phyloP scores from a whole-genome alignment of 2,888 invertebrate species.

The Agrochola macilenta region DNA sequence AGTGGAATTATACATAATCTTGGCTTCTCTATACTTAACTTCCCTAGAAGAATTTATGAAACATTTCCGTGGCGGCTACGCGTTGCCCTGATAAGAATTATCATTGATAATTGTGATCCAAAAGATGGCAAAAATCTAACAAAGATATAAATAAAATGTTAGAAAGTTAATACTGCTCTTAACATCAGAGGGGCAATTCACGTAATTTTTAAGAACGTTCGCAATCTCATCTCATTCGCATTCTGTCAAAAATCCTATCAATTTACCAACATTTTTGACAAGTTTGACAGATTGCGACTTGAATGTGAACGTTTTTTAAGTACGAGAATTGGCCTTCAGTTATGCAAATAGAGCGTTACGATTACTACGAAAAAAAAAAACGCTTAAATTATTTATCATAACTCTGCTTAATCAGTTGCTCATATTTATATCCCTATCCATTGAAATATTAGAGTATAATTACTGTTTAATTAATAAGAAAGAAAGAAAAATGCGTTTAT shows the following conservation, averaged over 20 bases:
- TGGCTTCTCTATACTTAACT: not conserved
- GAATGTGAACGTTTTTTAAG: no score
- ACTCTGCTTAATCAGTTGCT: not conserved
- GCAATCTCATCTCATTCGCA: no score
- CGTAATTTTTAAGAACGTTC: no score
- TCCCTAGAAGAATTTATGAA: not conserved
- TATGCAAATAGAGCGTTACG: not conserved
- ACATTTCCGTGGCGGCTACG: not conserved
- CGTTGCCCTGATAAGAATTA: not conserved
- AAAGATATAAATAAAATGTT: not conserved
- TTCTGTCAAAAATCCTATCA: no score
- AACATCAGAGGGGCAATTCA: no score
- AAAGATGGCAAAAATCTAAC: not conserved
- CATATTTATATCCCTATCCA: not conserved
- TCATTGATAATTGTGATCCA: no score
- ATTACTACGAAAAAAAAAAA: not conserved
- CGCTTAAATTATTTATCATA: not conserved
- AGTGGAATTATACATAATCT: constrained; percentile 3
- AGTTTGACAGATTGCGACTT: no score
- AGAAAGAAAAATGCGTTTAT: no score
- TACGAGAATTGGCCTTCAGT: no score
- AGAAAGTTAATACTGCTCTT: not conserved
- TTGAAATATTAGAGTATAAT: not conserved
- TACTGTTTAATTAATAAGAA: not conserved
- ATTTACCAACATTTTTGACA: no score